phyloP scores from a whole-genome alignment of 2,113 vertebrate species.

The Lethenteron reissneri region DNA sequence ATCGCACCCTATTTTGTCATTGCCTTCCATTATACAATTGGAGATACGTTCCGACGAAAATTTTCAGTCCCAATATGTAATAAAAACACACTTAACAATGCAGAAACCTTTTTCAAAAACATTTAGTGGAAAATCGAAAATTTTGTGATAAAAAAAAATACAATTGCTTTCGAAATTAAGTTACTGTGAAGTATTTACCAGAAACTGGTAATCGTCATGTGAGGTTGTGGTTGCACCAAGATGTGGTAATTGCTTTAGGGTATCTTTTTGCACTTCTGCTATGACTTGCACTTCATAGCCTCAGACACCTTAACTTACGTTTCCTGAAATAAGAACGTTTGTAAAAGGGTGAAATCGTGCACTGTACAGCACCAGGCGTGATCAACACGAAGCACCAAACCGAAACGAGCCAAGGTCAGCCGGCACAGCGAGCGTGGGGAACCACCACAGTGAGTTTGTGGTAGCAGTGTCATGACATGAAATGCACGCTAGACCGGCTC shows the following conservation, averaged over 20 bases:
- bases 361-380: not conserved
- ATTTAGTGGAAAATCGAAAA: too few species aligned
- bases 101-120: too few species aligned
- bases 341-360: not conserved
- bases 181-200: too few species aligned
- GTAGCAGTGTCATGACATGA: not conserved
- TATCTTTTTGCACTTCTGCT: not conserved
- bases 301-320: not conserved
- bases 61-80: too few species aligned
- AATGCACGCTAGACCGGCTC: not conserved
- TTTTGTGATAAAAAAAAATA: too few species aligned
- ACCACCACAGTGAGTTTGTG: not conserved
- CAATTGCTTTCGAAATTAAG: too few species aligned
- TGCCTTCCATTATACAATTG: too few species aligned
- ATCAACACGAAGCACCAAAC: not conserved
- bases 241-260: not conserved
- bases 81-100: too few species aligned
- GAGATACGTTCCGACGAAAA: too few species aligned
- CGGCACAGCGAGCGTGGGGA: not conserved
- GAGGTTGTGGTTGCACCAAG: too few species aligned
- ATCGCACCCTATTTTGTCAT: too few species aligned
- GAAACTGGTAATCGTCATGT: too few species aligned
- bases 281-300: slow-evolving; percentile 1
- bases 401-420: not conserved
- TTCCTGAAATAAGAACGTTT: not conserved